Base-by-base conservation (phyloP, 2,888 invertebrate genomes). In the Mesochorus sp. region DNA sequence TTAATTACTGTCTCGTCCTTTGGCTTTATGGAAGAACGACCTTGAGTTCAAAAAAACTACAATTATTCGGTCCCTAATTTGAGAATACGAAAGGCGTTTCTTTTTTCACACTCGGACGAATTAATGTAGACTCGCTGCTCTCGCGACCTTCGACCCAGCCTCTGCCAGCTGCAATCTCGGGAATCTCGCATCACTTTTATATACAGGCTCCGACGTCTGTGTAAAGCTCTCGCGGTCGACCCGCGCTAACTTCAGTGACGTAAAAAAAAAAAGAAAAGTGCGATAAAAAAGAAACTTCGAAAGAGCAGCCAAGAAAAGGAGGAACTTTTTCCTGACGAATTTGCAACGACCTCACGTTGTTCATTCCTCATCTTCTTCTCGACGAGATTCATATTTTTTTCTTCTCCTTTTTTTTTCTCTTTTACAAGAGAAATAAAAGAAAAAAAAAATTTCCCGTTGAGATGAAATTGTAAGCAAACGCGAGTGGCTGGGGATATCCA, bases 81-180 rank as follows among this genome's bases (percentile, higher is more conserved):
- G 24, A 17, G 5, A 31, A 3, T 31, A 17, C 10, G 37, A 12
- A 12, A 37, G 1, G n/a, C 10, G 53, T 17, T n/a, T 42, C 55
- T 53, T 19, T 14, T 34, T 37, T 17, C 10, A 1, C 6, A 28
- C 19, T 10, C 49, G 64, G 24, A 44, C 37, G 17, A 70, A 72
- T 28, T 42, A 55, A 53, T 66, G 76, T 67, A 26, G 53, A 61
- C 61, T 47, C 67, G 72, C 26, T 51, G 28, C 53, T 37, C 24
- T 62, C 61, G 37, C 49, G 72, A 77, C 26, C 72, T 72, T 49
- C 55, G 62, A 74, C 74, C 74, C 39, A 19, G 77, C 72, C 67
- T 28, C 67, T 67, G 77, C 49, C 67, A 62, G 72, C 62, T 73
- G 67, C 62, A 73, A 66, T 72, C 72, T 61, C 53, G 47, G 14